A percentile compares a stretch with the other conserved stretches of the same genome.
Conservation (phyloP, 37 sponge, comb jelly and placozoan species). For the Cliona cf. orientalis region DNA sequence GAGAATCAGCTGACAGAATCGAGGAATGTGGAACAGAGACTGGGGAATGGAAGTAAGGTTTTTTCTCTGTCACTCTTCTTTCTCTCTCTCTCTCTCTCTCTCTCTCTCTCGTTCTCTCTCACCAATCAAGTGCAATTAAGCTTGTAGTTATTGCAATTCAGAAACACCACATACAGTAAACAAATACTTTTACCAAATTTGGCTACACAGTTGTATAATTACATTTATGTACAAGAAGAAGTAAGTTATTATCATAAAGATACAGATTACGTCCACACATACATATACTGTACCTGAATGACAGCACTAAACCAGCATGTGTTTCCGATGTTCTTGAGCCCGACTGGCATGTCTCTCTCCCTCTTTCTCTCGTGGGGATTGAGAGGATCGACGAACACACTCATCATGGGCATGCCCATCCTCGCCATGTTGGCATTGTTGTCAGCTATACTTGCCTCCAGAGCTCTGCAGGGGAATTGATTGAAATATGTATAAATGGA, state of each 20-base stretch:
- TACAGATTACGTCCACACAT: too few relatives aligned
- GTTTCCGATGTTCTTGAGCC: slow-evolving; percentile 86
- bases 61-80: too few relatives aligned
- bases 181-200: too few relatives aligned
- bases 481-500: not conserved
- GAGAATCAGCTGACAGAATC: slow-evolving; percentile 41
- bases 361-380: slow-evolving; percentile 79
- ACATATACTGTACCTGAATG: slow-evolving; percentile 83
- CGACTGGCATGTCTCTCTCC: slow-evolving; percentile 53
- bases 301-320: slow-evolving; percentile 88
- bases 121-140: too few relatives aligned
- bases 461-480: slow-evolving; percentile 49
- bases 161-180: too few relatives aligned
- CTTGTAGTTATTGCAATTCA: too few relatives aligned
- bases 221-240: too few relatives aligned
- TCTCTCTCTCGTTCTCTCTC: too few relatives aligned
- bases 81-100: too few relatives aligned
- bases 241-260: too few relatives aligned
- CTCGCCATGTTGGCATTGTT: slow-evolving; percentile 18
- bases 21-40: slow-evolving; percentile 77
- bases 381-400: slow-evolving; percentile 60
- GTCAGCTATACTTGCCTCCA: slow-evolving; percentile 74
- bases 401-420: slow-evolving; percentile 20
- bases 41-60: slow-evolving; percentile 1
- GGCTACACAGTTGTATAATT: too few relatives aligned